A percentile compares a stretch with the other conserved stretches of the same genome.
These are phyloP conservation scores for Urocitellus parryii DNA, from an alignment of 2,113 vertebrate species.

Conservation along the genomic window DNA sequence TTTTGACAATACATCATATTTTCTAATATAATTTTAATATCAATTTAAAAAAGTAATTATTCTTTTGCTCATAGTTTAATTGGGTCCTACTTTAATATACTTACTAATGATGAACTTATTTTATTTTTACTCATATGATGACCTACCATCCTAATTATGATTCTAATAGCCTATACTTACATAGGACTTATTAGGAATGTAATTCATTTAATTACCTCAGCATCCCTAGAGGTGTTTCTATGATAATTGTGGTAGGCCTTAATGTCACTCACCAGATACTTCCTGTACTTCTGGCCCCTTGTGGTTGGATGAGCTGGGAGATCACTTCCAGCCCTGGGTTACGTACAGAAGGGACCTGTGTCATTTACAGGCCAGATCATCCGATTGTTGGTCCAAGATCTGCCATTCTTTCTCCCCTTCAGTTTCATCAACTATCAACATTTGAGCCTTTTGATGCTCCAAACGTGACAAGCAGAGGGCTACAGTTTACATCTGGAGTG, in stretches of 20 bases:
- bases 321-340: background rate
- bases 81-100: slow-evolving; percentile 8
- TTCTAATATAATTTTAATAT: background rate
- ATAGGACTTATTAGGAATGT: background rate
- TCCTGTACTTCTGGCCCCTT: background rate
- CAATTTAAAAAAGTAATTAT: background rate
- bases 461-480: background rate
- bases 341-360: background rate
- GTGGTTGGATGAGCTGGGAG: background rate
- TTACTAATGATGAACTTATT: background rate
- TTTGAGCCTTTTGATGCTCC: background rate
- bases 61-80: background rate
- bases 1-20: background rate
- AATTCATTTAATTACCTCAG: background rate
- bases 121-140: background rate
- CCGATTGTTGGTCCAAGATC: background rate
- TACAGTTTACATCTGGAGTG: background rate
- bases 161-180: background rate
- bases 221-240: background rate
- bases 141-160: background rate
- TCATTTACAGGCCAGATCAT: background rate
- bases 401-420: background rate
- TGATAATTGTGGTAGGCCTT: background rate
- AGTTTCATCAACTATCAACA: background rate
- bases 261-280: background rate